Evolutionary conservation across 2,113 vertebrate species (phyloP).

Genomic region (Formicarius rufipectus): DNA sequence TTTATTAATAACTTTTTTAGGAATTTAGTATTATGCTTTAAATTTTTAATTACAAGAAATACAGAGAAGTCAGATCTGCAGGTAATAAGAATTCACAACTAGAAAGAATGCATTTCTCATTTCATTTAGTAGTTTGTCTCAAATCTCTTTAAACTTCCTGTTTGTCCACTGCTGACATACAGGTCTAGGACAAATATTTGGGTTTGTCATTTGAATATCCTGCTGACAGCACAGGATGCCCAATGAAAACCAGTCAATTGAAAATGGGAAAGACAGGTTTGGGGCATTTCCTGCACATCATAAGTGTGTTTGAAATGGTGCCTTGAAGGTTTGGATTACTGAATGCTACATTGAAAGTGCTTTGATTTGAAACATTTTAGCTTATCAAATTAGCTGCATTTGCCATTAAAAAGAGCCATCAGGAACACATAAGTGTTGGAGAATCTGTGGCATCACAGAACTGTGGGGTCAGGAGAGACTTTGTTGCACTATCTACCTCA

Average conservation of each 20-base stretch:
- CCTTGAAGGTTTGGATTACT: neutral
- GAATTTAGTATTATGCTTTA: constrained; percentile 11
- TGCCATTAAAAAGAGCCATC: neutral
- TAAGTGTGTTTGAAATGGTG: neutral
- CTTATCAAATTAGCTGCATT: neutral
- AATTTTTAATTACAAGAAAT: constrained; percentile 40
- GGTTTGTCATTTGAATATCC: neutral
- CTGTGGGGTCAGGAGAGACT: neutral
- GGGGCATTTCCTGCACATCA: neutral
- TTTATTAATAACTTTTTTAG: constrained; percentile 3
- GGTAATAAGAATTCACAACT: neutral
- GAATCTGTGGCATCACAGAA: neutral
- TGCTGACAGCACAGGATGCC: neutral
- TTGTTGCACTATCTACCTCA: neutral
- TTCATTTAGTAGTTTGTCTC: neutral
- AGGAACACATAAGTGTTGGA: neutral
- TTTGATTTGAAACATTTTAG: neutral
- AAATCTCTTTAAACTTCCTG: neutral
- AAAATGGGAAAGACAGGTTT: neutral
- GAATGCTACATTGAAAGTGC: neutral
- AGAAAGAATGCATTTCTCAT: neutral
- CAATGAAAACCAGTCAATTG: neutral
- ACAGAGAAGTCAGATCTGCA: neutral
- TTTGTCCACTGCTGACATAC: neutral
- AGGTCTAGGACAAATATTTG: neutral